Evolutionary conservation across 2,888 invertebrate species (phyloP), one percentile per base, ranked within the genome.

Genomic region (Lithophane socia): DNA sequence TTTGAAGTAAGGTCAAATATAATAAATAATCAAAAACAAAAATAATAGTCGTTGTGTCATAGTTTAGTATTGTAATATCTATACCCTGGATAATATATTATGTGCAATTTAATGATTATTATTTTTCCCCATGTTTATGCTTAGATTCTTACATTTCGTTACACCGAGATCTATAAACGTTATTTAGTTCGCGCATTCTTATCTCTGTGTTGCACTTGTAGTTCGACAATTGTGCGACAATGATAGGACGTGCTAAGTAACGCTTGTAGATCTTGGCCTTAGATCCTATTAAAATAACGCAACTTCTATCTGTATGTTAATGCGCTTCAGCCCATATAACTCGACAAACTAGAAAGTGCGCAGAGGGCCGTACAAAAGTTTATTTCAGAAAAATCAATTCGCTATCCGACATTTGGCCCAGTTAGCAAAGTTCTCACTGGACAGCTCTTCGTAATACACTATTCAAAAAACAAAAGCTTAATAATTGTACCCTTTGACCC

Each of bases 11-110:
- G 4, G 37, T 37, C 5, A 37, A 37, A 2, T 37, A 37, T 5
- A 37, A 2, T 37, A 37, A 0, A 37, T 37, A 37, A 8, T 2
- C 16, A 10, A 47, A 52, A 37, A 24, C 3, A 47, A 66, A 0
- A 10, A 12, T 13, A 16, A 13, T 37, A 10, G 37, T 37, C 4
- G 29, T 29, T 29, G 29, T 29, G 4, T 3, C 44, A 24, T 21
- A 54, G 37, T 21, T 29, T 52, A 37, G 2, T 65, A 60, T 42
- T 42, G 1, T 65, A 49, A 63, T 21, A 21, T 56, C 49, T 16
- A n/a, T 42, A 16, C 73, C 72, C 5, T 73, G 42, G n/a, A 60
- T 37, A n/a, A 18, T n/a, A 56, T 52, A 73, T 29, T 13, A 9
- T 56, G 3, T 7, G 42, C 42, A 10, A 56, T 16, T 56, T 3